phyloP scores from a whole-genome alignment of 2,113 vertebrate genomes.

The Cyanocitta stelleri region DNA sequence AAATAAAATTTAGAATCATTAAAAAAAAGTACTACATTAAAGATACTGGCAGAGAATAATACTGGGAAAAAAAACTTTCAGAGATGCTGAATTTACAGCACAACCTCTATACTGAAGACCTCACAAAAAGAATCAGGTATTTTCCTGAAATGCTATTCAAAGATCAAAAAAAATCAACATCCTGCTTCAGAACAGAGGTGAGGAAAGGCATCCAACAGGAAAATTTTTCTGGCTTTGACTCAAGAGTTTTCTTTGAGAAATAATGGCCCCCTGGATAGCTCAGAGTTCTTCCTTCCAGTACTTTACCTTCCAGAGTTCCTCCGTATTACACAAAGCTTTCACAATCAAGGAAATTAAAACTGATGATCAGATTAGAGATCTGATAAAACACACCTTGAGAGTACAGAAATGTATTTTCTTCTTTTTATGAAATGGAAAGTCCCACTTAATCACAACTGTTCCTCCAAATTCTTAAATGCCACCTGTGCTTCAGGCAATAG shows the following conservation, averaged over 20 bases:
- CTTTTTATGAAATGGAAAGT: neutral
- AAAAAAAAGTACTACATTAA: neutral
- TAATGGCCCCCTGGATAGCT: neutral
- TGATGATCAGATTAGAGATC: neutral
- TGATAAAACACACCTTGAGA: neutral
- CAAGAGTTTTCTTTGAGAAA: neutral
- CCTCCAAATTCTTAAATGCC: neutral
- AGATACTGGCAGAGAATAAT: neutral
- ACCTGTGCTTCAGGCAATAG: neutral
- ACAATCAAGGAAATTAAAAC: constrained; percentile 17
- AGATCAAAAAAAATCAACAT: neutral
- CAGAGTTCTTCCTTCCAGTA: neutral
- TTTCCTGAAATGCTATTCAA: neutral
- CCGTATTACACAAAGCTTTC: neutral
- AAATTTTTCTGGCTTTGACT: neutral
- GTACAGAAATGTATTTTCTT: neutral
- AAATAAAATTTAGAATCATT: neutral
- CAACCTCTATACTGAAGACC: neutral
- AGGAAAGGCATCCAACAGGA: constrained; percentile 1
- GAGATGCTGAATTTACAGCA: neutral
- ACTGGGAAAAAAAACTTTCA: neutral
- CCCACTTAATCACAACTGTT: neutral
- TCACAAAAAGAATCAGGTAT: neutral
- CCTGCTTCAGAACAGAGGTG: neutral
- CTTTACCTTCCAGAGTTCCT: neutral